Percentiles rank a stretch among this genome's conserved stretches.
Conservation (phyloP, 2,113 vertebrate genomes). For the Bungarus multicinctus region DNA sequence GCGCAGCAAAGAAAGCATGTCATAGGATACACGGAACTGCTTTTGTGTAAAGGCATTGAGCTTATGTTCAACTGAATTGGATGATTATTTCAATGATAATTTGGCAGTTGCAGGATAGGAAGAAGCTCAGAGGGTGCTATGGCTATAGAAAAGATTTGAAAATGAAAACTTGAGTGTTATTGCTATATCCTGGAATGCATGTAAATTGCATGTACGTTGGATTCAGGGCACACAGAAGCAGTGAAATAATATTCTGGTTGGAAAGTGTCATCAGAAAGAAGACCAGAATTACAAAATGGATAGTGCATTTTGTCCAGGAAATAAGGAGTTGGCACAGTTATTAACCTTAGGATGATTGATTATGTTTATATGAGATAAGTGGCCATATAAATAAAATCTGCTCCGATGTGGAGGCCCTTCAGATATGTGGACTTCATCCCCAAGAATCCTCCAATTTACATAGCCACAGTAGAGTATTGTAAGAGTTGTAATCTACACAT, state of each 20-base stretch:
- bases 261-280: neutral
- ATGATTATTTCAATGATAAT: neutral
- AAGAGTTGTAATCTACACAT: neutral
- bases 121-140: neutral
- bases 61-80: neutral
- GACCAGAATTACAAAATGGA: neutral
- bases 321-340: neutral
- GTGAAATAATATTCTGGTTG: neutral
- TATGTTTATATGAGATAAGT: neutral
- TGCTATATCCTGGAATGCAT: neutral
- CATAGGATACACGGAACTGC: neutral
- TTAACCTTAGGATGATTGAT: neutral
- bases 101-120: neutral
- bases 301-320: neutral
- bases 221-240: neutral
- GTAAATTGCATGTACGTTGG: neutral
- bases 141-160: neutral
- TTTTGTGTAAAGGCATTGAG: neutral
- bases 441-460: neutral
- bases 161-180: neutral
- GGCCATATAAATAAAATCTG: neutral
- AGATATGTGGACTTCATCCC: neutral
- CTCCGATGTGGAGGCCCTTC: neutral
- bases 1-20: neutral
- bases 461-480: neutral